Evolutionary conservation across 2,888 invertebrate species (phyloP).

Genomic region (Drosophila anomalata): DNA sequence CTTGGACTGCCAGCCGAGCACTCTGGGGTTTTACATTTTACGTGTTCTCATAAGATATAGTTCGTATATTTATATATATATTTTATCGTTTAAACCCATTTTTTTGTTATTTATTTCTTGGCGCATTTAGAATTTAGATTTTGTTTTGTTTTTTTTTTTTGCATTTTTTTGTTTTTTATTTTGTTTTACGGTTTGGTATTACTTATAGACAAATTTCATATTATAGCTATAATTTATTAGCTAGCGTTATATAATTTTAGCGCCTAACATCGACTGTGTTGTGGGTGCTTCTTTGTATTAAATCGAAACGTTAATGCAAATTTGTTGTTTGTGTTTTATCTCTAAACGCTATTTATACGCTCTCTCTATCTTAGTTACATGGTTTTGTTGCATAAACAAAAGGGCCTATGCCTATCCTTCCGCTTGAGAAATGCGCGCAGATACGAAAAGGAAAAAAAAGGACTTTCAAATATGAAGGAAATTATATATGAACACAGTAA

Average conservation of each 20-base stretch:
- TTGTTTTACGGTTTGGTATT: constrained; percentile 71
- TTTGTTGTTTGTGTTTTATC: constrained; percentile 28
- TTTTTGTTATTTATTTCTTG: constrained; percentile 40
- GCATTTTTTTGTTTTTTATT: constrained; percentile 34
- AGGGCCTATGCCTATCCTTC: constrained; percentile 5
- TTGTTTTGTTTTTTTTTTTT: constrained; percentile 19
- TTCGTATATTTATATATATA: constrained; percentile 34
- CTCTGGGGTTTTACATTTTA: constrained; percentile 54
- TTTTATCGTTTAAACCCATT: constrained; percentile 37
- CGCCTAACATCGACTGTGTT: constrained; percentile 40
- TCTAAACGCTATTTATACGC: constrained; percentile 18
- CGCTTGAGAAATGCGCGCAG: constrained; percentile 41
- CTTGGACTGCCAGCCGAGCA: constrained; percentile 33
- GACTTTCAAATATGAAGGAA: constrained; percentile 12
- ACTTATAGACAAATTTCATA: constrained; percentile 78
- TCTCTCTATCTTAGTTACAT: constrained; percentile 41
- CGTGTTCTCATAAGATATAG: constrained; percentile 69
- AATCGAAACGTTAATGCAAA: constrained; percentile 44
- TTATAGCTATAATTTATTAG: constrained; percentile 78
- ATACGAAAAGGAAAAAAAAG: neutral
- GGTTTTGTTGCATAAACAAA: constrained; percentile 31
- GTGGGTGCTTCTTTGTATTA: constrained; percentile 18
- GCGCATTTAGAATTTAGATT: constrained; percentile 52
- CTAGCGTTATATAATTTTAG: constrained; percentile 71
- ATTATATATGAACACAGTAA: constrained; percentile 53